Percentiles rank a stretch among this genome's conserved stretches.
phyloP scores from a whole-genome alignment of 2,113 vertebrate species.

The Rhodinocichla rosea region DNA sequence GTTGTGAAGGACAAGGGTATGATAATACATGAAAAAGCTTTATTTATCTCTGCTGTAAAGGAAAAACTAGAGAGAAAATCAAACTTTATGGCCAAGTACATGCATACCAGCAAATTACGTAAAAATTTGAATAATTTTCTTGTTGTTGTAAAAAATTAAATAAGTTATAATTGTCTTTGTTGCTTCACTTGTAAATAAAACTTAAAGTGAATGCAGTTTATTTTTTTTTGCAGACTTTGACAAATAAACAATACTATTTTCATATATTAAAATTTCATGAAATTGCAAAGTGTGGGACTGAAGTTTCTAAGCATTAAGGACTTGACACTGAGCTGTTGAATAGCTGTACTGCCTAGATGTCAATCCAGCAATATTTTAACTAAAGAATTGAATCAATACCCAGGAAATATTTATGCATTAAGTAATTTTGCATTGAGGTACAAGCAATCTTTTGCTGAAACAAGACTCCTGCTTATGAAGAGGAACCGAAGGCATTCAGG shows the following conservation, averaged over 20 bases:
- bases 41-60: not conserved
- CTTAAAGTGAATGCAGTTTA: not conserved
- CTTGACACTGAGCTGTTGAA: not conserved
- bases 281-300: not conserved
- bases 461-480: not conserved
- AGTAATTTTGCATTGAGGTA: not conserved
- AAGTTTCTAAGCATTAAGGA: not conserved
- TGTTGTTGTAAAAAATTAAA: not conserved
- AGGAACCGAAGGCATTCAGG: not conserved
- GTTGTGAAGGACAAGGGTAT: not conserved
- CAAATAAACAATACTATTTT: constrained; percentile 29
- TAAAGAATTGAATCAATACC: not conserved
- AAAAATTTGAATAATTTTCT: not conserved
- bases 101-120: not conserved
- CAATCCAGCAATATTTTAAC: not conserved
- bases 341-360: not conserved
- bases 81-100: not conserved
- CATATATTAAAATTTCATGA: not conserved
- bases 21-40: not conserved
- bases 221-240: constrained; percentile 12
- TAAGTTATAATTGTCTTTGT: not conserved
- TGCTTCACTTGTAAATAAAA: not conserved
- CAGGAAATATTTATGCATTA: not conserved
- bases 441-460: not conserved
- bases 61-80: not conserved